phyloP scores from a whole-genome alignment of 2,797 vertebrate genomes.

The Sebastes minor region DNA sequence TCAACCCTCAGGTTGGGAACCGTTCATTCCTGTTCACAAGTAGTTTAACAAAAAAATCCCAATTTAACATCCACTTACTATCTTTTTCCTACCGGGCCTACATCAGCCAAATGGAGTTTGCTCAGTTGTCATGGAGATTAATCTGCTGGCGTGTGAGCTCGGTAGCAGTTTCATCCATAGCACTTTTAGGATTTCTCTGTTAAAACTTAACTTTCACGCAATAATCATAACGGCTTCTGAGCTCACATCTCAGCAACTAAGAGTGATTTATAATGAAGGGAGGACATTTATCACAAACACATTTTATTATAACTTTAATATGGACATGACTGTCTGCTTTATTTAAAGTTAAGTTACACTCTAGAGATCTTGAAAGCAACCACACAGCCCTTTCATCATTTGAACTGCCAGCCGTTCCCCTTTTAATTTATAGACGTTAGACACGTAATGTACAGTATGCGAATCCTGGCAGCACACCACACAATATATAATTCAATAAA shows the following conservation, averaged over 20 bases:
- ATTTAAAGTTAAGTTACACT: conserved; percentile 54
- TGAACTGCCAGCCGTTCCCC: conserved; percentile 1
- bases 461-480: conserved; percentile 2
- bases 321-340: conserved; percentile 31
- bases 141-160: neutral
- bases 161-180: neutral
- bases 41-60: neutral
- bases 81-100: neutral
- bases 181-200: neutral
- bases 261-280: neutral
- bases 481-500: conserved; percentile 10
- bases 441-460: conserved; percentile 37
- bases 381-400: conserved; percentile 23
- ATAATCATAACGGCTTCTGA: neutral
- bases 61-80: neutral
- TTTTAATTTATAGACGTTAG: conserved; percentile 39
- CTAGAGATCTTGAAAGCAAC: conserved; percentile 33
- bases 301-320: conserved; percentile 33
- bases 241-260: neutral
- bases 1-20: neutral
- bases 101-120: neutral
- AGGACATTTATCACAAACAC: conserved; percentile 32
- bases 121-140: neutral
- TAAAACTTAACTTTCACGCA: neutral
- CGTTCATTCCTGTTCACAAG: accelerated